phyloP scores from a whole-genome alignment of 2,797 vertebrate species.

The Sebastes iracundus region DNA sequence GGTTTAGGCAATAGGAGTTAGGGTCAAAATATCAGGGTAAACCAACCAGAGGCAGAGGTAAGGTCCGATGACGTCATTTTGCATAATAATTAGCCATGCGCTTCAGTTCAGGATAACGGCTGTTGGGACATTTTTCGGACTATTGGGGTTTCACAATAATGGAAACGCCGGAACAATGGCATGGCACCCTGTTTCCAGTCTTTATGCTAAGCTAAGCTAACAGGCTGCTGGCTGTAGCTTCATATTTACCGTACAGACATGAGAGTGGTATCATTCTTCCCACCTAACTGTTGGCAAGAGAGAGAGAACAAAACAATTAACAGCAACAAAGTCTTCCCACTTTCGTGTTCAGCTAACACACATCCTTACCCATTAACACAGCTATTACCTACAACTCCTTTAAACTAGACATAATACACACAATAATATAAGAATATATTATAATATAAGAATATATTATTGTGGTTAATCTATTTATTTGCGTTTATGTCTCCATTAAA shows the following conservation, averaged over 20 bases:
- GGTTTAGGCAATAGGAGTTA: no score
- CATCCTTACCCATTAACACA: neutral
- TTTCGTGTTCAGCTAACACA: neutral
- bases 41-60: no score
- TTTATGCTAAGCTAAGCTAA: neutral
- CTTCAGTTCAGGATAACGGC: no score
- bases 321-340: neutral
- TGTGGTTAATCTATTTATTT: conserved; percentile 26
- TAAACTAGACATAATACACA: neutral
- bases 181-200: neutral
- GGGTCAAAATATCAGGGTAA: no score
- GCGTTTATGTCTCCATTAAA: neutral
- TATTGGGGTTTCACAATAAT: no score
- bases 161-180: no score
- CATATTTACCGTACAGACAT: no score
- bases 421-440: neutral
- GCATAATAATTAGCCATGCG: no score
- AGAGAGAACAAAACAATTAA: neutral
- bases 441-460: neutral
- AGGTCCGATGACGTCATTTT: no score
- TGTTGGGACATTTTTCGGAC: fast-evolving
- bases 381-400: neutral
- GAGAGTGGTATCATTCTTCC: neutral
- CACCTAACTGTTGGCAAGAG: neutral
- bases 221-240: neutral